Evolutionary conservation across 1,140 invertebrate species (phyloP).

Genomic region (Drosophila mayri): DNA sequence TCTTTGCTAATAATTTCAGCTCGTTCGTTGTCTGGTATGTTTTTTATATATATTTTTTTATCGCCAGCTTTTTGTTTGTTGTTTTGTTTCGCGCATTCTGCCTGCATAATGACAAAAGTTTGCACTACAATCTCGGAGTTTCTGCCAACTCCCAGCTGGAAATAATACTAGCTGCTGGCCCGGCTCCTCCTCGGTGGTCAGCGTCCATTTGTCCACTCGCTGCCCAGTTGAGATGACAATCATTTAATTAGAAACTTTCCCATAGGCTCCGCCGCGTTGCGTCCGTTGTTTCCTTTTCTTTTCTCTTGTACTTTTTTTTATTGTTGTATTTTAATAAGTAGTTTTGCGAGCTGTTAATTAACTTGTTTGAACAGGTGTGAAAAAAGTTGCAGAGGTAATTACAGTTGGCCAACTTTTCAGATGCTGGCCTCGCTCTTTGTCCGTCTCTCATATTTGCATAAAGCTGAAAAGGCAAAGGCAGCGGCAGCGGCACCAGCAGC

Average conservation of each 20-base stretch:
- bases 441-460: conserved; percentile 76
- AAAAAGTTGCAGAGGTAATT: conserved; percentile 82
- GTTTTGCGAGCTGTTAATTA: conserved; percentile 83
- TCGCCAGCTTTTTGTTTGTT: conserved; percentile 38
- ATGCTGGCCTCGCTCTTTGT: conserved; percentile 44
- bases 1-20: conserved; percentile 78
- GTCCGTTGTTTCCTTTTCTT: conserved; percentile 49
- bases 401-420: conserved; percentile 83
- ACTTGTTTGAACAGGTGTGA: conserved; percentile 84
- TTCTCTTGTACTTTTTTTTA: conserved; percentile 42
- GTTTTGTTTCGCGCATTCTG: conserved; percentile 43
- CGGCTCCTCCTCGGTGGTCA: conserved; percentile 55
- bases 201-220: conserved; percentile 54
- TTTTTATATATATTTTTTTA: conserved; percentile 20
- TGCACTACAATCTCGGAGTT: conserved; percentile 56
- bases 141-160: conserved; percentile 40
- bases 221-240: conserved; percentile 80
- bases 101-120: conserved; percentile 82
- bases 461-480: conserved; percentile 16
- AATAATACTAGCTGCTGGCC: conserved; percentile 7
- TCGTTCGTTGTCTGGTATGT: conserved; percentile 57
- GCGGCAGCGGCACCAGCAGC: not conserved
- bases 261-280: conserved; percentile 69
- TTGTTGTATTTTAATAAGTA: conserved; percentile 62
- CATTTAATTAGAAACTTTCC: conserved; percentile 85